A percentile compares a stretch with the other conserved stretches of the same genome.
These are phyloP conservation scores for Nesogale talazaci DNA, from an alignment of 2,113 vertebrate genomes.

Conservation along the genomic window DNA sequence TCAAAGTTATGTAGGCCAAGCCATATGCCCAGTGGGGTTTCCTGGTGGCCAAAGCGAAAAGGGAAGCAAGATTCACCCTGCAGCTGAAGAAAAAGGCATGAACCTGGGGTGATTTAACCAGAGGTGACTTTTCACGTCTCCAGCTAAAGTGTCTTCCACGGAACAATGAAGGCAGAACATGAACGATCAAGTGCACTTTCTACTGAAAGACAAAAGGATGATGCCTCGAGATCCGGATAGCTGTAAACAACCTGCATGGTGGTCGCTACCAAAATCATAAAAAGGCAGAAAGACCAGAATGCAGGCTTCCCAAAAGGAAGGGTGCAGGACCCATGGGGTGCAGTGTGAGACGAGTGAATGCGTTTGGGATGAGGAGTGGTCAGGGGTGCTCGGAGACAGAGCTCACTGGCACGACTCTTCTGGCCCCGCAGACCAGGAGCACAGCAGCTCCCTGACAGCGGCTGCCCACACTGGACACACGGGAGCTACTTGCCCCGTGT, in stretches of 20 bases:
- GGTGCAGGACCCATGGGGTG: not conserved
- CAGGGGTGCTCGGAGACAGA: too few species aligned
- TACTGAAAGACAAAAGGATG: not conserved
- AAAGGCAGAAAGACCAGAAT: constrained; percentile 19
- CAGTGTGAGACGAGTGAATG: constrained; percentile 17
- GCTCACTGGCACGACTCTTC: not conserved
- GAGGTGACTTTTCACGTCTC: not conserved
- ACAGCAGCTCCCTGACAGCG: not conserved
- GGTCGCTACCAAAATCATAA: not conserved
- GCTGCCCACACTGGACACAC: not conserved
- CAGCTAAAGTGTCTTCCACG: constrained; percentile 32
- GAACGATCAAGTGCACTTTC: not conserved
- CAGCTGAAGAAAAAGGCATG: not conserved
- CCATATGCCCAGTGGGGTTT: constrained; percentile 41
- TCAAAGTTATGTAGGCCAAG: constrained; percentile 6
- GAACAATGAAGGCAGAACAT: not conserved
- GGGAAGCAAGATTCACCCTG: constrained; percentile 14
- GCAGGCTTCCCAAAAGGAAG: not conserved
- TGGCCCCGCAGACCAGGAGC: not conserved
- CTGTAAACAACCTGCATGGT: not conserved
- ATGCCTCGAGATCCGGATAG: not conserved
- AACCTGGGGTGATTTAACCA: not conserved
- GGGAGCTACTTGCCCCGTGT: not conserved
- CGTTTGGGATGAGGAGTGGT: too few species aligned
- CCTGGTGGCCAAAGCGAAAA: not conserved